These are phyloP conservation scores for Pristionchus entomophagus DNA, from an alignment of 2,888 invertebrate species.

Conservation along the genomic window DNA sequence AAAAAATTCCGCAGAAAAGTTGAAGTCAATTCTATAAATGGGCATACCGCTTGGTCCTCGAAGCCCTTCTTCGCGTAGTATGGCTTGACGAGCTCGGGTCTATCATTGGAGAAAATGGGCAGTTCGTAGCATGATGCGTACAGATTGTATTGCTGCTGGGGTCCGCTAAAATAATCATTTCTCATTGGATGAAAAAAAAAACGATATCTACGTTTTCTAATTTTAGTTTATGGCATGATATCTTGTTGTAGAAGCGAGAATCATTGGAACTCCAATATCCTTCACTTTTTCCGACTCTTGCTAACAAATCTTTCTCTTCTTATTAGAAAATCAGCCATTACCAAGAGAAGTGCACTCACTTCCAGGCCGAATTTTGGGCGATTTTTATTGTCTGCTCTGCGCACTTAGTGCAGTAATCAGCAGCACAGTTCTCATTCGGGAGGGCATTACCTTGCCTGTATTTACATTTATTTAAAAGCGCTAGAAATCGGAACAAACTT, in stretches of 20 bases:
- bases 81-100: constrained; percentile 21
- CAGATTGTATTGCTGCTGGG: background rate
- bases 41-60: constrained; percentile 6
- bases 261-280: too few species aligned
- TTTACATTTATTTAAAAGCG: background rate
- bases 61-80: constrained; percentile 6
- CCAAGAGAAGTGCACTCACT: background rate
- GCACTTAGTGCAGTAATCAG: background rate
- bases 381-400: background rate
- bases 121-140: constrained; percentile 32
- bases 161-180: background rate
- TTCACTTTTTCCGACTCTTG: too few species aligned
- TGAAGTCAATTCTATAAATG: too few species aligned
- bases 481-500: background rate
- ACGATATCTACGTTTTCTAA: too few species aligned
- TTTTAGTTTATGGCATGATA: too few species aligned
- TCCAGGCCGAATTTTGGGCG: background rate
- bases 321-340: background rate
- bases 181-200: background rate
- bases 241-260: too few species aligned
- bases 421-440: background rate
- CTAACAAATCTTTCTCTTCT: background rate
- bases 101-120: background rate
- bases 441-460: background rate
- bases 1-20: background rate